Conservation (phyloP, 2,113 vertebrate species). For the Recurvirostra avosetta region DNA sequence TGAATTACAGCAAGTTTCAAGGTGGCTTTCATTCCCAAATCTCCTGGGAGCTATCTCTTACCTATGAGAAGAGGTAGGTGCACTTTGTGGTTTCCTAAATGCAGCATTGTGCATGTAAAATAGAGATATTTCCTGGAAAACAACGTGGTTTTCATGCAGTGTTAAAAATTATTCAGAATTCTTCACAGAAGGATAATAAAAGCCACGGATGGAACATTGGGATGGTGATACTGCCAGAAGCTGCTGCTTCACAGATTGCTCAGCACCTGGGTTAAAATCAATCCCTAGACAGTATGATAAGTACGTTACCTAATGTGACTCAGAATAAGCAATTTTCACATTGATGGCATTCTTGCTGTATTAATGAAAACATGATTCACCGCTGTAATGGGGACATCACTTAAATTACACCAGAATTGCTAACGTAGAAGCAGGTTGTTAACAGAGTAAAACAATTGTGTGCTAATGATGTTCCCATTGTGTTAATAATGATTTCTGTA, state of each 20-base stretch:
- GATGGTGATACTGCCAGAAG: not conserved
- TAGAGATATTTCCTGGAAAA: not conserved
- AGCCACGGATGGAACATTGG: not conserved
- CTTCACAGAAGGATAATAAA: not conserved
- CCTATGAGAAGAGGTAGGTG: not conserved
- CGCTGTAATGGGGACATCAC: slow-evolving; percentile 10
- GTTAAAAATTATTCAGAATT: not conserved
- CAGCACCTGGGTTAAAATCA: slow-evolving; percentile 28
- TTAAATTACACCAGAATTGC: slow-evolving; percentile 58
- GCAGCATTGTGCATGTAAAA: not conserved
- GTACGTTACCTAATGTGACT: slow-evolving; percentile 35
- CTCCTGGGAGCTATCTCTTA: not conserved
- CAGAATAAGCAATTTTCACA: slow-evolving; percentile 58
- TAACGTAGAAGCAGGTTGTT: slow-evolving; percentile 21
- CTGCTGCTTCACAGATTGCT: not conserved
- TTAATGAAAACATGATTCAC: slow-evolving; percentile 58
- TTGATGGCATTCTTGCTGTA: slow-evolving; percentile 54
- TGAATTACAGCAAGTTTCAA: not conserved
- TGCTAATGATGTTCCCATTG: not conserved
- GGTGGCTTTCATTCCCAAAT: not conserved
- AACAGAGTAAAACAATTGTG: slow-evolving; percentile 34
- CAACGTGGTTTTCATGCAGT: not conserved
- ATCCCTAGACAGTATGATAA: not conserved
- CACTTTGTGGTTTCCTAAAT: not conserved
- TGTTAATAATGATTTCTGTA: slow-evolving; percentile 32